Evolutionary conservation across 2,888 invertebrate genomes (phyloP).

Genomic region (Penaeus monodon): DNA sequence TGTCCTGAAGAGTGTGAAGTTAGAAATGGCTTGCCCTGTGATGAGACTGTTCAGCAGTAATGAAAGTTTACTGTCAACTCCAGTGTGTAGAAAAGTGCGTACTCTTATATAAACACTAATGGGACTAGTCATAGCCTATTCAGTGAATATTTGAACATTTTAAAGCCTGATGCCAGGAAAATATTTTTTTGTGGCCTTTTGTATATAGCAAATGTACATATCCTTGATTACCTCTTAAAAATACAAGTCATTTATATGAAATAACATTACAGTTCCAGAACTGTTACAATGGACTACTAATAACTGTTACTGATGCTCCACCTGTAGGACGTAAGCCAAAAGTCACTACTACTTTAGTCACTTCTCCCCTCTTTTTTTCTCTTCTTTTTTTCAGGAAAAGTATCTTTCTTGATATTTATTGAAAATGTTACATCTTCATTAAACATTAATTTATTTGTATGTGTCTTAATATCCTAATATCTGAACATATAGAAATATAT

Average conservation of each 20-base stretch:
- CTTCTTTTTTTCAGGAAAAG: conserved; percentile 22
- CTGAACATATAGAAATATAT: too few relatives aligned
- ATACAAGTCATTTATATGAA: conserved; percentile 28
- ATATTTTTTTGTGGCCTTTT: conserved; percentile 12
- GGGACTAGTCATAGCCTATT: conserved; percentile 14
- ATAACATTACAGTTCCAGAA: conserved; percentile 23
- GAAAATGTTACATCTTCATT: conserved; percentile 44
- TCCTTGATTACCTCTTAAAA: conserved; percentile 40
- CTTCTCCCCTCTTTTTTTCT: background rate
- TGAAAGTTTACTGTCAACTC: background rate
- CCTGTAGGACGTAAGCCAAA: conserved; percentile 12
- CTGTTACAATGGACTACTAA: conserved; percentile 33
- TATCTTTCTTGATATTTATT: conserved; percentile 50
- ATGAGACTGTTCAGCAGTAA: conserved; percentile 4
- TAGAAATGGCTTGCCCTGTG: background rate
- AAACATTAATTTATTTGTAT: conserved; percentile 53
- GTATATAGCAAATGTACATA: conserved; percentile 32
- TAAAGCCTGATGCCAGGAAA: conserved; percentile 5
- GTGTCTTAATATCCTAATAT: conserved; percentile 14
- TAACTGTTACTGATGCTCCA: conserved; percentile 8
- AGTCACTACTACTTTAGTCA: conserved; percentile 27
- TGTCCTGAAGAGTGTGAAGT: background rate
- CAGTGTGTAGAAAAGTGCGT: background rate
- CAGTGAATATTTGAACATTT: background rate
- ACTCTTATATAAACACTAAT: background rate